A percentile compares a stretch with the other conserved stretches of the same genome.
These are phyloP conservation scores for Meghimatium bilineatum DNA, from an alignment of 2,888 invertebrate species.

Conservation along the genomic window DNA sequence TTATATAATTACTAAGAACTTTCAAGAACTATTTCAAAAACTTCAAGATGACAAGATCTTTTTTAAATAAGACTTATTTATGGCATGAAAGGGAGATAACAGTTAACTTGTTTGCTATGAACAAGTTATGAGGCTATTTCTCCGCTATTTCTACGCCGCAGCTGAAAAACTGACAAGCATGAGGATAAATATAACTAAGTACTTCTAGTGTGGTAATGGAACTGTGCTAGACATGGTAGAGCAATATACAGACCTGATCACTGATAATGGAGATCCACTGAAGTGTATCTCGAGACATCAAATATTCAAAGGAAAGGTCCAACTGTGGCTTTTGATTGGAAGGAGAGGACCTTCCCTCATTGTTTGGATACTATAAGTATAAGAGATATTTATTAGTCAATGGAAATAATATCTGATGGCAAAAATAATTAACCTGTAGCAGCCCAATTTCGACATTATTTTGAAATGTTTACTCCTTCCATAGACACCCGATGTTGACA, in stretches of 20 bases:
- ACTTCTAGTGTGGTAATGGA: neutral
- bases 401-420: neutral
- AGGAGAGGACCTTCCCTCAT: slow-evolving; percentile 1
- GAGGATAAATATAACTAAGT: neutral
- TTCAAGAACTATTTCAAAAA: no score
- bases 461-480: no score
- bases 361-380: slow-evolving; percentile 32
- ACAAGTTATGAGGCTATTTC: no score
- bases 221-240: neutral
- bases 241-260: slow-evolving; percentile 82
- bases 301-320: slow-evolving; percentile 95
- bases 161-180: neutral
- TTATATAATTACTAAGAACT: no score
- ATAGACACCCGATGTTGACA: no score
- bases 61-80: no score
- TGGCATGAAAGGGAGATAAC: no score
- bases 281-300: slow-evolving; percentile 91
- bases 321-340: slow-evolving; percentile 71
- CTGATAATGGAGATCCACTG: slow-evolving; percentile 95
- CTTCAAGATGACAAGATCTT: no score
- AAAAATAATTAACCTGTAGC: neutral
- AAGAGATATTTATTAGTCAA: neutral
- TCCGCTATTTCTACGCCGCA: no score
- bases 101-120: no score
- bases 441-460: no score